Evolutionary conservation across 35 echinoderm and acorn worm species (phyloP).

Genomic region (Apostichopus japonicus): DNA sequence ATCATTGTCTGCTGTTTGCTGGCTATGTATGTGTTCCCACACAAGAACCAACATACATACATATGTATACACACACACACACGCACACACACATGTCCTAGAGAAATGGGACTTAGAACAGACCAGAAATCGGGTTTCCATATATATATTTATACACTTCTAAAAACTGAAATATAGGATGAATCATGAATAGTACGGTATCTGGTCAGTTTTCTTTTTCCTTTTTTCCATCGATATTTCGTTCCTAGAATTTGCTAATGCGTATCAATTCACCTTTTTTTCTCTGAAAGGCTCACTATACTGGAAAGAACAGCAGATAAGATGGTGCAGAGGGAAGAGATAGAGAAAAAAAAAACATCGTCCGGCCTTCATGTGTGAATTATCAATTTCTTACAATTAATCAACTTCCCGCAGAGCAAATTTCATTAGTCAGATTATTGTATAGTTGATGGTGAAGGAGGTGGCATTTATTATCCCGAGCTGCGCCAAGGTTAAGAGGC

Average conservation of each 20-base stretch:
- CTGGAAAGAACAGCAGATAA: too few species aligned
- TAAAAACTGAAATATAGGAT: too few species aligned
- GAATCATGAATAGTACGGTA: too few species aligned
- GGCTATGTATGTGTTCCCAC: too few species aligned
- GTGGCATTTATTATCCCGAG: conserved; percentile 22
- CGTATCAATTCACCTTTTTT: background rate
- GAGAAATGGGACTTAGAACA: too few species aligned
- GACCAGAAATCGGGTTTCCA: too few species aligned
- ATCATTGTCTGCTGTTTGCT: too few species aligned
- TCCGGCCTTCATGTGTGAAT: conserved; percentile 3
- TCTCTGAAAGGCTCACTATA: background rate
- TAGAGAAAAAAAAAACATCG: background rate
- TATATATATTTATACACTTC: too few species aligned
- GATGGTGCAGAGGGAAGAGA: background rate
- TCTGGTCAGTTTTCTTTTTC: background rate
- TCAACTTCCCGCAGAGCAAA: conserved; percentile 32
- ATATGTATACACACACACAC: too few species aligned
- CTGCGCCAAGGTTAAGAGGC: conserved; percentile 23
- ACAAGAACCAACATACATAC: too few species aligned
- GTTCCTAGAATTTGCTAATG: background rate
- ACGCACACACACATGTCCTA: too few species aligned
- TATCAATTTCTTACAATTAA: conserved; percentile 26
- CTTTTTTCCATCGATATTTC: background rate
- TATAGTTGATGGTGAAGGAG: conserved; percentile 4
- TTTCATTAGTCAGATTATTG: conserved; percentile 37